Percentiles rank a stretch among this genome's conserved stretches.
Conservation (phyloP, 2,888 invertebrate species). For the Hoplodrina blanda region DNA sequence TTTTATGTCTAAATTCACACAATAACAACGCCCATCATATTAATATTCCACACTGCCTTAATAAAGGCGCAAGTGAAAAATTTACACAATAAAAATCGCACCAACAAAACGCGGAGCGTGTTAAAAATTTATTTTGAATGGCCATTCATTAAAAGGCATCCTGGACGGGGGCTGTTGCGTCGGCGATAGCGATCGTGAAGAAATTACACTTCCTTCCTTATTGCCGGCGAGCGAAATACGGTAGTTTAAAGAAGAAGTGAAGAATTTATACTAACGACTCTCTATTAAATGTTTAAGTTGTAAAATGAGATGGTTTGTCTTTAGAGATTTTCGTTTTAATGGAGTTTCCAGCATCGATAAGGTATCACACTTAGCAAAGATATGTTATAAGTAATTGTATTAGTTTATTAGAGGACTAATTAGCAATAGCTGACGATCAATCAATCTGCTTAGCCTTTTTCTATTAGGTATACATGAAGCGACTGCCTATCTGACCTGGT, state of each 20-base stretch:
- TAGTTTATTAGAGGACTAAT: too few species aligned
- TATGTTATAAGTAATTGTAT: too few species aligned
- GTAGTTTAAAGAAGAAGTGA: constrained; percentile 46
- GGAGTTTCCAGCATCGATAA: neutral
- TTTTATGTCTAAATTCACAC: constrained; percentile 7
- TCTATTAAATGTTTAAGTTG: constrained; percentile 46
- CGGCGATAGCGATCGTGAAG: constrained; percentile 70
- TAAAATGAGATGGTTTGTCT: constrained; percentile 29
- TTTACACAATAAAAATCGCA: constrained; percentile 40
- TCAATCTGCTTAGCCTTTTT: too few species aligned
- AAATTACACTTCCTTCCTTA: constrained; percentile 78
- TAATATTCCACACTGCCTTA: constrained; percentile 28
- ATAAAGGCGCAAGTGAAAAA: constrained; percentile 49
- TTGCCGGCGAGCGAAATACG: constrained; percentile 69
- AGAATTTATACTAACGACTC: constrained; percentile 56
- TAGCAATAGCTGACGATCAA: too few species aligned
- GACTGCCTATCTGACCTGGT: too few species aligned
- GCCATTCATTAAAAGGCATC: constrained; percentile 70
- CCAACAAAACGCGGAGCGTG: constrained; percentile 49
- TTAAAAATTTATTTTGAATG: constrained; percentile 69
- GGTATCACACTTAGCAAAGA: neutral
- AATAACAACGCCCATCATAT: constrained; percentile 30
- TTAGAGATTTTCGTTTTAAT: neutral
- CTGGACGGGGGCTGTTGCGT: constrained; percentile 65
- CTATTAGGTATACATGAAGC: too few species aligned